Percentiles rank a stretch among this genome's conserved stretches.
These are phyloP conservation scores for Ochotona princeps DNA, from an alignment of 2,113 vertebrate genomes.

Conservation along the genomic window DNA sequence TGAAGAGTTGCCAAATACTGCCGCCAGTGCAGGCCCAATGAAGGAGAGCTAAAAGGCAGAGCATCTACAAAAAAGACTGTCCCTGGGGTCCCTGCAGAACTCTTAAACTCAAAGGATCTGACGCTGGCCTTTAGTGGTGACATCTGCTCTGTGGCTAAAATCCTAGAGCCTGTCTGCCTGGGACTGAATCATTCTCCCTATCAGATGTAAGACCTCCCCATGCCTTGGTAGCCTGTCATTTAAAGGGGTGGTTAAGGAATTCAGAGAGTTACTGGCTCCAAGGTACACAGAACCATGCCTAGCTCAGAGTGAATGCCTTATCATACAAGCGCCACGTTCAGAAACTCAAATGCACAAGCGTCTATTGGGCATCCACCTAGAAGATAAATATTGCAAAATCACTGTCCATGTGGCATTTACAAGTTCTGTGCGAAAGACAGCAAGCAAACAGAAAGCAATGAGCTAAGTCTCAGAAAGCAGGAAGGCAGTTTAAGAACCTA, in stretches of 20 bases:
- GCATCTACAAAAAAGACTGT: background rate
- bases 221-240: background rate
- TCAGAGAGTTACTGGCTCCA: background rate
- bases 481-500: background rate
- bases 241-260: background rate
- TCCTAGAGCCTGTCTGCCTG: background rate
- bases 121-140: background rate
- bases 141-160: background rate
- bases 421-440: background rate
- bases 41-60: background rate
- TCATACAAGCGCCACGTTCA: background rate
- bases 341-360: background rate
- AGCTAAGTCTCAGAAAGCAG: background rate
- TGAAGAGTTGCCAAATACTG: background rate
- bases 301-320: background rate
- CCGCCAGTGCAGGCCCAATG: background rate
- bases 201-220: accelerated
- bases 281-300: background rate
- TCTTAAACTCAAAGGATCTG: background rate
- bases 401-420: background rate
- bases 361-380: background rate
- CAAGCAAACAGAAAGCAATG: background rate
- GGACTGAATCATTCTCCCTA: background rate
- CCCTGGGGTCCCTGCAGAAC: background rate
- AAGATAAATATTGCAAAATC: background rate